These are phyloP conservation scores for Heterodera filipjevi DNA, from an alignment of 2,888 invertebrate genomes.

Conservation along the genomic window DNA sequence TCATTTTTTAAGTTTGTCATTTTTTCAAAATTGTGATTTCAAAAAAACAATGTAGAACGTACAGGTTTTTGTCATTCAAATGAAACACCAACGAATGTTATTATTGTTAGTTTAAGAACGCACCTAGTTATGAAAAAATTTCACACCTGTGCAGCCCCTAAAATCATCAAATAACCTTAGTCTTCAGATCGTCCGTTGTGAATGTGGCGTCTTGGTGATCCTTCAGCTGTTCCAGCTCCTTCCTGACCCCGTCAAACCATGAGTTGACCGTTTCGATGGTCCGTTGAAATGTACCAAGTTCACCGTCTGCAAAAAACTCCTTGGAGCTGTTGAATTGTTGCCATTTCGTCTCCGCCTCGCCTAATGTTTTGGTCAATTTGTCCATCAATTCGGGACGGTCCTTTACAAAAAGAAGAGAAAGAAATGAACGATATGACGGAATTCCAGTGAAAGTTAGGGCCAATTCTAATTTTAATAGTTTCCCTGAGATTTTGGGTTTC, in stretches of 20 bases:
- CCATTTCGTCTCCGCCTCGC: conserved; percentile 78
- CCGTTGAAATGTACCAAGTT: conserved; percentile 79
- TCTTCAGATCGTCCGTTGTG: conserved; percentile 81
- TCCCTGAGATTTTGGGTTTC: no score
- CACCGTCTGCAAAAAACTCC: conserved; percentile 81
- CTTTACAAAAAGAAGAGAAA: conserved; percentile 69
- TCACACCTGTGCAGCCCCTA: neutral
- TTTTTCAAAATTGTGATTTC: no score
- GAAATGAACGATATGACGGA: no score
- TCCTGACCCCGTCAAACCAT: conserved; percentile 70
- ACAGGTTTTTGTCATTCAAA: no score
- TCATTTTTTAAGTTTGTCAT: no score
- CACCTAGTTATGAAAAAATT: no score
- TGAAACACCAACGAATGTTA: no score
- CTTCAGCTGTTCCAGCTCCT: conserved; percentile 68
- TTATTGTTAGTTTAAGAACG: no score
- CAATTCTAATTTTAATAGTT: no score
- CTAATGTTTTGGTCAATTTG: conserved; percentile 80
- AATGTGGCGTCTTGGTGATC: conserved; percentile 78
- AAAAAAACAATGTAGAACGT: no score
- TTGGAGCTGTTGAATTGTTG: conserved; percentile 75
- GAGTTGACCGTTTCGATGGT: conserved; percentile 78
- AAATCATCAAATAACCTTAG: conserved; percentile 72
- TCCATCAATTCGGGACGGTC: conserved; percentile 87
- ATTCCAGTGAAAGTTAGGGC: no score